Percentiles rank a stretch among this genome's conserved stretches.
These are phyloP conservation scores for Psittacula echo DNA, from an alignment of 2,797 vertebrate species.

Conservation along the genomic window DNA sequence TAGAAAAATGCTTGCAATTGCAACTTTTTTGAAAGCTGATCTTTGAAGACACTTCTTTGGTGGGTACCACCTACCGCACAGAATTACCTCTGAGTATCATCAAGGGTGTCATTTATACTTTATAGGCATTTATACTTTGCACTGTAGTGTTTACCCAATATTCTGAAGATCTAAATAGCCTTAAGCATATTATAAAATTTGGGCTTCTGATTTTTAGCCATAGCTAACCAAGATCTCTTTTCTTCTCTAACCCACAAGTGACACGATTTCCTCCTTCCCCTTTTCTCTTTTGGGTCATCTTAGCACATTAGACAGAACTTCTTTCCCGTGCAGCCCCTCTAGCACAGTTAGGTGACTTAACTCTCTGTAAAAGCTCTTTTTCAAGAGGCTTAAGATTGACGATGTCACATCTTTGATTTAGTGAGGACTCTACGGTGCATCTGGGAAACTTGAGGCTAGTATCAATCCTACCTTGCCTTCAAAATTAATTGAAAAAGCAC, in stretches of 20 bases:
- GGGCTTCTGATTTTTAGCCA: neutral
- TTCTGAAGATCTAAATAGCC: neutral
- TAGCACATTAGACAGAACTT: neutral
- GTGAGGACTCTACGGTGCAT: neutral
- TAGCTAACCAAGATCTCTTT: neutral
- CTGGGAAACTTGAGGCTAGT: constrained; percentile 25
- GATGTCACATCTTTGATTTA: constrained; percentile 38
- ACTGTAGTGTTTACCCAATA: neutral
- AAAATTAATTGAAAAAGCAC: constrained; percentile 56
- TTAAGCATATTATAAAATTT: neutral
- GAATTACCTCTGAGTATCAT: neutral
- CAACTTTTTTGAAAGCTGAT: neutral
- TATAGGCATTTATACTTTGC: neutral
- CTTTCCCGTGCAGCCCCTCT: neutral
- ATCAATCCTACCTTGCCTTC: constrained; percentile 27
- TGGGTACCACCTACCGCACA: neutral
- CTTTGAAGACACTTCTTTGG: neutral
- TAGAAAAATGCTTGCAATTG: neutral
- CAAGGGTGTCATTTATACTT: neutral
- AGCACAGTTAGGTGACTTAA: neutral
- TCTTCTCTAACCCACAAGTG: neutral
- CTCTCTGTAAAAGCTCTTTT: neutral
- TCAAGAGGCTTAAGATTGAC: neutral
- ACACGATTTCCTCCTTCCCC: neutral
- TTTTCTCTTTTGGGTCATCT: neutral